Evolutionary conservation across 2,888 invertebrate species (phyloP), one percentile per base, ranked within the genome.

Genomic region (Yponomeuta cagnagella): DNA sequence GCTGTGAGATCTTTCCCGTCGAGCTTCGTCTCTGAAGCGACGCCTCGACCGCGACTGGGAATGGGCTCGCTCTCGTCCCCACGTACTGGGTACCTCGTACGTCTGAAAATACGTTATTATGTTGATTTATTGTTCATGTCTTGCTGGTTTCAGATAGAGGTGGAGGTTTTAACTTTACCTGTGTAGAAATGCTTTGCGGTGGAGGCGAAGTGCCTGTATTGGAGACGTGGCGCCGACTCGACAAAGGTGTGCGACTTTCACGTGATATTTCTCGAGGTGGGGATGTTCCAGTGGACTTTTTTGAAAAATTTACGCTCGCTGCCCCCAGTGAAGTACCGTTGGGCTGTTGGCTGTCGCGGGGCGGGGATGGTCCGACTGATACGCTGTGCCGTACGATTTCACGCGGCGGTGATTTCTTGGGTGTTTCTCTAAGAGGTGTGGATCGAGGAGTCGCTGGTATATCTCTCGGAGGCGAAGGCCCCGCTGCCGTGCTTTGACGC

Each of bases 191-290:
- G 81, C 93, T 96, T 85, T 97, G 97, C 2, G 97, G 97, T 52
- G 97, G 96, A 66, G 97, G 97, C 52, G 97, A 97, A 52, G 97
- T 97, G 72, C 96, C 96, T 69, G 95, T 96, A 72, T 96, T 96
- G 2, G 90, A 87, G 6, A 88, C 84, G 52, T 79, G 85, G 71
- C 82, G 79, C 72, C 81, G 84, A 70, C 75, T 78, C 31, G 79
- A 77, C n/a, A 84, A 77, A 63, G 79, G 75, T 58, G 79, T 75
- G 69, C 80, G 78, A 69, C 74, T 77, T 15, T 84, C 82, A 23
- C 3, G 12, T 64, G 33, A 2, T 75, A 72, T 70, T 72, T 81
- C 82, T 72, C 84, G 83, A 66, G 84, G 81, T n/a, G 89, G 87
- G 69, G 89, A 94, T 67, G 93, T 90, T 52, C 94, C 95, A 82